Percentiles rank a stretch among this genome's conserved stretches.
Conservation (phyloP, 2,888 invertebrate genomes). For the Tenthredo distinguenda region DNA sequence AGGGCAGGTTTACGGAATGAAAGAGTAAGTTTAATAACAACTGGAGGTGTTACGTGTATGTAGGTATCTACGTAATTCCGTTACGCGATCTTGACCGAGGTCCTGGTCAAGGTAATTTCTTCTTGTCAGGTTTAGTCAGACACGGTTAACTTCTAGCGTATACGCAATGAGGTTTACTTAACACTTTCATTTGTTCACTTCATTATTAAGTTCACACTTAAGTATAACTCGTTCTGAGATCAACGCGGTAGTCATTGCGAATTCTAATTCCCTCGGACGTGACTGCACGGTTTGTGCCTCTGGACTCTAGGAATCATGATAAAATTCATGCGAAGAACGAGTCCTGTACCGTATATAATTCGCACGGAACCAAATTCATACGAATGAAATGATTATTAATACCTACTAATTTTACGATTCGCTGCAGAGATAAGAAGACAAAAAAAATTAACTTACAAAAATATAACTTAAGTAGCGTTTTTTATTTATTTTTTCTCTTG, state of each 20-base stretch:
- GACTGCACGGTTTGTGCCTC: not conserved
- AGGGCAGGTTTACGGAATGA: not conserved
- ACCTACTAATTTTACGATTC: not conserved
- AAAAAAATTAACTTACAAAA: not conserved
- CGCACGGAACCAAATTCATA: not conserved
- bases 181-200: slow-evolving; percentile 34
- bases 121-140: slow-evolving; percentile 36
- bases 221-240: not conserved
- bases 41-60: not conserved
- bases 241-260: not conserved
- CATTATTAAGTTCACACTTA: slow-evolving; percentile 1
- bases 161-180: slow-evolving; percentile 14
- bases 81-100: slow-evolving; percentile 47
- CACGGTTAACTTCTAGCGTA: slow-evolving; percentile 16
- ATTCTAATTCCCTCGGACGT: slow-evolving; percentile 7
- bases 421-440: not conserved
- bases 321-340: slow-evolving; percentile 18
- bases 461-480: not conserved
- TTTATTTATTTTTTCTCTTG: not conserved
- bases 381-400: not conserved
- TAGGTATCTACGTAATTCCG: slow-evolving; percentile 28
- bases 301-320: not conserved
- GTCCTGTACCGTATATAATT: not conserved
- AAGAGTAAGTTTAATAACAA: slow-evolving; percentile 12
- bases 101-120: slow-evolving; percentile 47